phyloP scores from a whole-genome alignment of 2,888 invertebrate genomes.

The Tethea ocularis region DNA sequence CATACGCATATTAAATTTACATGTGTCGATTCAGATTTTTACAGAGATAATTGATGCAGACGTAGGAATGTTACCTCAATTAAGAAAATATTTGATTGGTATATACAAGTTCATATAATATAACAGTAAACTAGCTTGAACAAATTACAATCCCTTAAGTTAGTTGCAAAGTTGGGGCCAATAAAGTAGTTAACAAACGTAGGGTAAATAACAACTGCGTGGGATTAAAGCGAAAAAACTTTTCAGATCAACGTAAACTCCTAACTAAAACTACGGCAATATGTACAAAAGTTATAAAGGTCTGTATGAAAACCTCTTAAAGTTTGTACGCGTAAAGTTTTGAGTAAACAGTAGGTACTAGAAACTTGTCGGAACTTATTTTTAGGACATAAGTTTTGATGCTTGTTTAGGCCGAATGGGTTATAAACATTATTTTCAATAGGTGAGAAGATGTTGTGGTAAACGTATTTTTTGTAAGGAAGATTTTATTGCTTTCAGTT shows the following conservation, averaged over 20 bases:
- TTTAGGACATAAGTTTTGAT: conserved; percentile 28
- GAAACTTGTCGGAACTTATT: conserved; percentile 35
- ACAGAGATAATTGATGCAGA: too few relatives aligned
- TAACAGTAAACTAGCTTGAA: neutral
- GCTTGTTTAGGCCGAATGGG: conserved; percentile 9
- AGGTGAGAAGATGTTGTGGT: neutral
- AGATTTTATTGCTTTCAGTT: neutral
- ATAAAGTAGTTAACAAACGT: conserved; percentile 12
- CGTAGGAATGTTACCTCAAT: too few relatives aligned
- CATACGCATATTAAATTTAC: too few relatives aligned
- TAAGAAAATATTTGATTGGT: neutral
- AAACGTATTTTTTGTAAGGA: neutral
- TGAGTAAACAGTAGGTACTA: conserved; percentile 35
- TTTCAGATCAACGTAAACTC: conserved; percentile 41
- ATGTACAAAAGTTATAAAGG: conserved; percentile 38
- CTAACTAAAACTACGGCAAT: conserved; percentile 36
- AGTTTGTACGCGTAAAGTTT: conserved; percentile 37
- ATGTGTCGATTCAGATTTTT: too few relatives aligned
- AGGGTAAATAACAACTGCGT: conserved; percentile 11
- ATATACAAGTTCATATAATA: neutral
- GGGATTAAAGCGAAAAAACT: conserved; percentile 26
- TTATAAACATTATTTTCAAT: neutral
- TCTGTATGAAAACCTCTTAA: conserved; percentile 30
- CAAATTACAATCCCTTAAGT: conserved; percentile 2
- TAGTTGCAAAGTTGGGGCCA: conserved; percentile 7